phyloP scores from a whole-genome alignment of 2,797 vertebrate genomes.

The Rhinatrema bivittatum region DNA sequence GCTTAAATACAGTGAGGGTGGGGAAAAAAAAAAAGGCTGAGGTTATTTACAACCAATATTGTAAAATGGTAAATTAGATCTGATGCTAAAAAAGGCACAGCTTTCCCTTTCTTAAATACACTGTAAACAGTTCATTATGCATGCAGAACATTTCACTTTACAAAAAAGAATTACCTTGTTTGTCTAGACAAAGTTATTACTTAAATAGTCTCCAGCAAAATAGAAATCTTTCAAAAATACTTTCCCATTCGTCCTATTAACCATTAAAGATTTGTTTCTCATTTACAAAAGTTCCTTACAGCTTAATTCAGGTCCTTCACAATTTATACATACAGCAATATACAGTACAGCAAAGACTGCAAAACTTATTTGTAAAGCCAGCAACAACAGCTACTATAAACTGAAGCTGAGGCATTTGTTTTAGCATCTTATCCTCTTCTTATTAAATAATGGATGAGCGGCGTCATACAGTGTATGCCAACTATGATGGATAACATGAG shows the following conservation, averaged over 20 bases:
- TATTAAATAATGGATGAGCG: conserved; percentile 61
- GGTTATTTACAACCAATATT: conserved; percentile 96
- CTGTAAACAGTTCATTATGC: conserved; percentile 98
- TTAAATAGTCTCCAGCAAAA: conserved; percentile 99
- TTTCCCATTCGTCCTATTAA: conserved; percentile 95
- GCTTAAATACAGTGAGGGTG: conserved; percentile 74
- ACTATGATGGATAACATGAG: conserved; percentile 40
- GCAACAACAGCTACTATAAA: conserved; percentile 68
- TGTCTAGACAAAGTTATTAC: conserved; percentile 97
- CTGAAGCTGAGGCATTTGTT: conserved; percentile 64
- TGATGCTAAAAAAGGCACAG: conserved; percentile 99
- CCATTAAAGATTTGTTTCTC: conserved; percentile 79
- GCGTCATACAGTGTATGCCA: conserved; percentile 47
- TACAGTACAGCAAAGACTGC: conserved; percentile 76
- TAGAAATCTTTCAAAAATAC: conserved; percentile 99
- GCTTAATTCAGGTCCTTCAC: conserved; percentile 82
- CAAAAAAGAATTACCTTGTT: conserved; percentile 84
- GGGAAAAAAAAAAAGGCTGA: conserved; percentile 67
- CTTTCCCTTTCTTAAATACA: conserved; percentile 99
- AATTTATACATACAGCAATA: conserved; percentile 78
- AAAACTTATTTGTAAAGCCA: conserved; percentile 75
- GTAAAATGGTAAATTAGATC: conserved; percentile 92
- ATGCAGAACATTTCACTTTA: conserved; percentile 99
- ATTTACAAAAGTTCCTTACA: conserved; percentile 80
- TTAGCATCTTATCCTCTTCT: conserved; percentile 58